Base-by-base conservation (phyloP, 2,797 vertebrate species). In the Epinephelus awoara region DNA sequence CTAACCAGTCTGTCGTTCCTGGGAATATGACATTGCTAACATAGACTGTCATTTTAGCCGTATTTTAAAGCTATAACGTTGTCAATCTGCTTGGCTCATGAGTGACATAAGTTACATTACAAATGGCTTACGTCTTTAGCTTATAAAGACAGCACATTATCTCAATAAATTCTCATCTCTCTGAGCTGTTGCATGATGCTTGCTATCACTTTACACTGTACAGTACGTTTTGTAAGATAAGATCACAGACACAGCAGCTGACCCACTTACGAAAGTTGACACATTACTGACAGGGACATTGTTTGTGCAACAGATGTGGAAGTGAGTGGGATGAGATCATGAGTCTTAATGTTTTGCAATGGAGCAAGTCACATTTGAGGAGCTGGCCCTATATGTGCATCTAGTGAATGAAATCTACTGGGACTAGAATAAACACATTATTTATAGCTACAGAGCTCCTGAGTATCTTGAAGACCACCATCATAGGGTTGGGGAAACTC, bases 231-330 rank as follows among this genome's bases (percentile, higher is more conserved):
- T 69, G 58, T 29, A 23, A 65, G 51, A 72, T 70, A 52, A 74
- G 69, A 67, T 59, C 17, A 61, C 52, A 70, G 40, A 58, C 58
- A 52, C 18, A 50, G 27, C 40, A 75, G 51, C 49, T 85, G 82
- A 85, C 66, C 71, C 54, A 71, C 21, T 82, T 84, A 27, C 13
- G 61, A 25, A 88, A 74, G 75, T 42, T 76, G 50, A 67, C 50
- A 79, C 42, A 67, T 38, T 0, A 15, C n/a, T 51, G 13, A 65
- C n/a, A 75, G 42, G 74, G 18, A n/a, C 1, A 25, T 50, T 75
- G 63, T 70, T 62, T 61, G 4, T 29, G 29, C 7, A 38, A 23
- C 11, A 63, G 2, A 64, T 58, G 15, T 57, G 49, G 21, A 19
- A 57, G n/a, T 66, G 46, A 49, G 9, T 5, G 6, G 3, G 19